Conservation (phyloP, 2,797 vertebrate species). For the Urosaurus nigricauda region DNA sequence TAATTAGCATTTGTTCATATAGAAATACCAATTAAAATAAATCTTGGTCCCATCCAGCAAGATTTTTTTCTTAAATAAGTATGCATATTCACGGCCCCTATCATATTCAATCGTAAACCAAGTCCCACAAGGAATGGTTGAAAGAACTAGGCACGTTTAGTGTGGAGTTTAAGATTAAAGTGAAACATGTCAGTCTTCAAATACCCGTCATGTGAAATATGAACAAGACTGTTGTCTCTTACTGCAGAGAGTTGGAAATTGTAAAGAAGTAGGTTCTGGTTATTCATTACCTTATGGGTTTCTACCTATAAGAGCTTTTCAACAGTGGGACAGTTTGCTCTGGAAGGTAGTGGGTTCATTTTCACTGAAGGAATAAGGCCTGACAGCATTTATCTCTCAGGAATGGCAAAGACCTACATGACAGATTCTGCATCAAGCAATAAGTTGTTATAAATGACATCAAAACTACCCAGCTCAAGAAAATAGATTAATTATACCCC, state of each 20-base stretch:
- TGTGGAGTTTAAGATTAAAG: not conserved
- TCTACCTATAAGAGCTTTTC: not conserved
- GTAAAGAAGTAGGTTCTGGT: not conserved
- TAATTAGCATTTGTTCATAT: not conserved
- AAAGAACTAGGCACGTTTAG: not conserved
- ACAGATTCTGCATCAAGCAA: too few species aligned
- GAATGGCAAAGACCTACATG: too few species aligned
- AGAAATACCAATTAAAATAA: not conserved
- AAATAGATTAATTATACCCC: not conserved
- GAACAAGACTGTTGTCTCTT: not conserved
- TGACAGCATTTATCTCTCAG: too few species aligned
- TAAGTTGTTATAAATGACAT: not conserved
- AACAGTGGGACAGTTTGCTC: too few species aligned
- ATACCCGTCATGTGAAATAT: not conserved
- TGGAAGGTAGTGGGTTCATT: too few species aligned
- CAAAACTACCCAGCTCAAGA: not conserved
- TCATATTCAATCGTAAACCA: not conserved
- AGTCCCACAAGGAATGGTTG: not conserved
- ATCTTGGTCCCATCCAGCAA: not conserved
- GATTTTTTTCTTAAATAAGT: not conserved
- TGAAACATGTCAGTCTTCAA: not conserved
- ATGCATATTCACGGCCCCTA: not conserved
- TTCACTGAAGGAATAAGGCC: too few species aligned
- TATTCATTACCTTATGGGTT: not conserved
- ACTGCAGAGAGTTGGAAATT: not conserved